Conservation (phyloP, 2,888 invertebrate genomes). For the Tipula lateralis region DNA sequence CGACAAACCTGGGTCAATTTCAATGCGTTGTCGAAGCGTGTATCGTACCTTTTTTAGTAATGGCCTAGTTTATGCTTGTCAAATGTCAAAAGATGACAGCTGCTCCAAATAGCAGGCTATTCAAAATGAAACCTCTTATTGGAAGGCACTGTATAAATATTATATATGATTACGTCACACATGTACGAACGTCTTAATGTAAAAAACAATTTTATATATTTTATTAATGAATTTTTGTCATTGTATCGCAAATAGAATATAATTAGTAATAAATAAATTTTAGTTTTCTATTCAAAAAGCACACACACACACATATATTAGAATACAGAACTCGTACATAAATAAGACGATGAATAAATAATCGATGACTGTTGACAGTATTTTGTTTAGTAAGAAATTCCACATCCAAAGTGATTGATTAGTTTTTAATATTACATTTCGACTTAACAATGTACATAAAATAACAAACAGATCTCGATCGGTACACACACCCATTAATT, state of each 20-base stretch:
- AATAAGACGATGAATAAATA: conserved; percentile 20
- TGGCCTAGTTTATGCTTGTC: too few species aligned
- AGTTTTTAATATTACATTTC: neutral
- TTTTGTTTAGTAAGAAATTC: neutral
- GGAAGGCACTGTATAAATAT: too few species aligned
- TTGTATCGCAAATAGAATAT: neutral
- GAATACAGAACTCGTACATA: too few species aligned
- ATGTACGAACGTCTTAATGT: neutral
- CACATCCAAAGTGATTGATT: neutral
- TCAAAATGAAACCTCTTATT: too few species aligned
- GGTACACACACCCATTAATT: neutral
- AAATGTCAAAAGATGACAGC: too few species aligned
- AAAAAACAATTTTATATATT: neutral
- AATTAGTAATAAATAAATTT: neutral
- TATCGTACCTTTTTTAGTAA: too few species aligned
- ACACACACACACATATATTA: neutral
- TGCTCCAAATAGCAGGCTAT: too few species aligned
- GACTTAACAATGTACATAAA: neutral
- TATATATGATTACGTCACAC: neutral
- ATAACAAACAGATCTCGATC: neutral
- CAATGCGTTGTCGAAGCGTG: too few species aligned
- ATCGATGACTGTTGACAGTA: neutral
- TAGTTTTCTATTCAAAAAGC: neutral
- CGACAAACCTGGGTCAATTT: too few species aligned
- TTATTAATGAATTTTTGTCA: neutral